phyloP scores from a whole-genome alignment of 2,797 vertebrate genomes.

The Gobio occitaniae region DNA sequence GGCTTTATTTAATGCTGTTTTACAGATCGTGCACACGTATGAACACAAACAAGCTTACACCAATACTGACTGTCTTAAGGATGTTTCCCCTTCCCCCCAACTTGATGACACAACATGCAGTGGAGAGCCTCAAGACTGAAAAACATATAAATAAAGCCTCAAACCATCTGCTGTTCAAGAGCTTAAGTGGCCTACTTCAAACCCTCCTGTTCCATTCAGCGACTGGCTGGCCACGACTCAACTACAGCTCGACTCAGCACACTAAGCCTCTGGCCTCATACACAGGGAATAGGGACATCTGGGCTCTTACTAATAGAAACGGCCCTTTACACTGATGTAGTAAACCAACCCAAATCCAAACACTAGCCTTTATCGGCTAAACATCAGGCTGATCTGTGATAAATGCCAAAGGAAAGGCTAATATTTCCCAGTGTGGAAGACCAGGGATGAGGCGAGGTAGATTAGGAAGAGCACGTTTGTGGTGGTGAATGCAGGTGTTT shows the following conservation, averaged over 20 bases:
- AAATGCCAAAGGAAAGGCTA: not conserved
- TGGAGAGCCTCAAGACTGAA: constrained; percentile 44
- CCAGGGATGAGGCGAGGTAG: constrained; percentile 7
- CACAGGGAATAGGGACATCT: constrained; percentile 16
- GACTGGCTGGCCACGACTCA: constrained; percentile 21
- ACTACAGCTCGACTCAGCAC: not conserved
- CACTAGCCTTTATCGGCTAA: not conserved
- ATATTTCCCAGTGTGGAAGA: not conserved
- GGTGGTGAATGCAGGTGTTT: constrained; percentile 37
- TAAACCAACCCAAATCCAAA: not conserved
- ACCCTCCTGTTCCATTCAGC: constrained; percentile 41
- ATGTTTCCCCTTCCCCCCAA: constrained; percentile 39
- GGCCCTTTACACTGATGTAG: constrained; percentile 1
- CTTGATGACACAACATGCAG: constrained; percentile 27
- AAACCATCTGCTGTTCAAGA: constrained; percentile 55
- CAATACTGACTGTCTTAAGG: constrained; percentile 35
- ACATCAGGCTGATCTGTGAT: not conserved
- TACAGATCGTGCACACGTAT: not conserved
- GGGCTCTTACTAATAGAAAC: not conserved
- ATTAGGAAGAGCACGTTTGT: constrained; percentile 32
- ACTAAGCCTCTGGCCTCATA: constrained; percentile 31
- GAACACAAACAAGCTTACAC: not conserved
- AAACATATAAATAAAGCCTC: constrained; percentile 42
- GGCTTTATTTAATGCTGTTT: constrained; percentile 11
- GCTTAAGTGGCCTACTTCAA: constrained; percentile 55